These are phyloP conservation scores for Thaumetopoea pityocampa DNA, from an alignment of 1,140 invertebrate species.

Conservation along the genomic window DNA sequence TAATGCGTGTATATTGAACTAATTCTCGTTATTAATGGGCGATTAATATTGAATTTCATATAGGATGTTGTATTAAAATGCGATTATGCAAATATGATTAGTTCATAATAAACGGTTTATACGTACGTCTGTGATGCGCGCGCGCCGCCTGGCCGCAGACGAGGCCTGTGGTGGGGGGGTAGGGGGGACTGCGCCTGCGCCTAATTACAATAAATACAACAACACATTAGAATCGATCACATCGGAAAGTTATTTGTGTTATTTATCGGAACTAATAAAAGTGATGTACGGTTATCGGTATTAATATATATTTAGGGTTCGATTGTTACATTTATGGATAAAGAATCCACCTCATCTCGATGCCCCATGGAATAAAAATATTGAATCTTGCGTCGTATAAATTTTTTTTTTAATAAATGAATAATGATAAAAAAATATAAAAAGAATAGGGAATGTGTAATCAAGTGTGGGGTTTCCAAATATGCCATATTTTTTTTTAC, in stretches of 20 bases:
- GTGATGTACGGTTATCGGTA: conserved; percentile 67
- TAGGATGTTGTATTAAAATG: conserved; percentile 50
- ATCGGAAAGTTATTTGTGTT: conserved; percentile 54
- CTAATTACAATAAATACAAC: conserved; percentile 71
- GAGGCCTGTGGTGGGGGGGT: conserved; percentile 3
- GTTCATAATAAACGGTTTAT: conserved; percentile 69
- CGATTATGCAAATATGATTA: conserved; percentile 72
- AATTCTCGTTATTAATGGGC: conserved; percentile 59
- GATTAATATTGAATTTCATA: conserved; percentile 67
- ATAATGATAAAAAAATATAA: too few relatives aligned
- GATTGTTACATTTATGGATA: conserved; percentile 5
- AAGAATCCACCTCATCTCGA: background rate
- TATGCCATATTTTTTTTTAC: too few relatives aligned
- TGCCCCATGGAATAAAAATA: background rate
- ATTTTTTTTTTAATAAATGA: too few relatives aligned
- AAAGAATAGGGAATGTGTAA: too few relatives aligned
- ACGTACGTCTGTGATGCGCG: conserved; percentile 56
- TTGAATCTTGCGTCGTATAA: too few relatives aligned
- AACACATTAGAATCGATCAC: conserved; percentile 66
- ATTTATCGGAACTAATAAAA: conserved; percentile 71
- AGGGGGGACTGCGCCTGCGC: conserved; percentile 8
- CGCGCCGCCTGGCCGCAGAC: conserved; percentile 34
- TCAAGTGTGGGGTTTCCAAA: too few relatives aligned
- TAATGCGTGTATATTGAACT: conserved; percentile 44
- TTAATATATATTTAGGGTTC: conserved; percentile 43